Percentiles rank a stretch among this genome's conserved stretches.
These are phyloP conservation scores for Brevimyrus niger DNA, from an alignment of 2,113 vertebrate species.

Conservation along the genomic window DNA sequence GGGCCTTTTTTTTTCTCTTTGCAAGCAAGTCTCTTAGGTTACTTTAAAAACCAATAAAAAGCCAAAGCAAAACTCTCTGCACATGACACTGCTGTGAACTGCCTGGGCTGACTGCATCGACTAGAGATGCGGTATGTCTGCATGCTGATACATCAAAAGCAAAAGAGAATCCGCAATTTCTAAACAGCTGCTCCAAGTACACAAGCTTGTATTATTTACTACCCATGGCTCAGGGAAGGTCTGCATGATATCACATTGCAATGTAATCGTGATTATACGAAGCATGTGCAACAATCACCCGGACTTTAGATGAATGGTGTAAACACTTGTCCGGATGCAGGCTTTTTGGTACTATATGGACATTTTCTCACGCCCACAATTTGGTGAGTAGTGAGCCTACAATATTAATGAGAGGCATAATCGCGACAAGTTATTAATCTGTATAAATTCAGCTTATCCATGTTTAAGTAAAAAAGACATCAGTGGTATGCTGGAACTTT, in stretches of 20 bases:
- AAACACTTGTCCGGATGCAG: too few relatives aligned
- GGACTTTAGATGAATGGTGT: too few relatives aligned
- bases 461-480: too few relatives aligned
- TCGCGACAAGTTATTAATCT: too few relatives aligned
- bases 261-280: neutral
- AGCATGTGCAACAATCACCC: too few relatives aligned
- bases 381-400: too few relatives aligned
- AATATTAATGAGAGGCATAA: too few relatives aligned
- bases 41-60: neutral
- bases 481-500: too few relatives aligned
- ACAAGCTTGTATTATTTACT: neutral
- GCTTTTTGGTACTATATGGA: too few relatives aligned
- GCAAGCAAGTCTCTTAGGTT: neutral
- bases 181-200: neutral
- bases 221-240: neutral
- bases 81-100: neutral
- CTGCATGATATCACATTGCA: neutral
- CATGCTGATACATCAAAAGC: neutral
- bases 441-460: too few relatives aligned
- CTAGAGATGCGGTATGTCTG: neutral
- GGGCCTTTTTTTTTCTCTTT: neutral
- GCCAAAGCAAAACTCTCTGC: neutral
- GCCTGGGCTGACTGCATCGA: neutral
- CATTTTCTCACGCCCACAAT: too few relatives aligned
- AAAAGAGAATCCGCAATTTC: neutral